Percentiles rank a stretch among this genome's conserved stretches.
Conservation (phyloP, 2,888 invertebrate genomes). For the Argyresthia goedartella region DNA sequence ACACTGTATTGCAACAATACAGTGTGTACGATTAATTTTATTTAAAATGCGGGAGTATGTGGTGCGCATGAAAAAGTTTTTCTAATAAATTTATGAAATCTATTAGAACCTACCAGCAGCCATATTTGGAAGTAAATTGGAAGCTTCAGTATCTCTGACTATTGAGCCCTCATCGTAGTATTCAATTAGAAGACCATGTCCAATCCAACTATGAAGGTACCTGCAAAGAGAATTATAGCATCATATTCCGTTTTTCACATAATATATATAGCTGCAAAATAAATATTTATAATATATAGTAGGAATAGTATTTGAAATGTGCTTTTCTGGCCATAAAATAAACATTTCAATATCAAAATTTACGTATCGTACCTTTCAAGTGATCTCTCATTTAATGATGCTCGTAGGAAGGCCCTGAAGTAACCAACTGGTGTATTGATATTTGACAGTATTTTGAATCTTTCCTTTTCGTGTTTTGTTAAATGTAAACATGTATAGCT, state of each 20-base stretch:
- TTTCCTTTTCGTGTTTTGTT: slow-evolving; percentile 89
- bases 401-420: slow-evolving; percentile 90
- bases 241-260: background rate
- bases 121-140: slow-evolving; percentile 84
- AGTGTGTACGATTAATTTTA: no score
- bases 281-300: background rate
- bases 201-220: slow-evolving; percentile 81
- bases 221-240: slow-evolving; percentile 31
- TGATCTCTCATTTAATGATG: slow-evolving; percentile 91
- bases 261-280: background rate
- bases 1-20: no score
- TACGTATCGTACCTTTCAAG: slow-evolving; percentile 72
- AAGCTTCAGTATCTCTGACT: slow-evolving; percentile 83
- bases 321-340: background rate
- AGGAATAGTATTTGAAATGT: background rate
- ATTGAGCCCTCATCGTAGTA: slow-evolving; percentile 92
- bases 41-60: no score
- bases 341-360: background rate
- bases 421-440: slow-evolving; percentile 76
- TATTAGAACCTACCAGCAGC: slow-evolving; percentile 76
- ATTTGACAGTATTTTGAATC: slow-evolving; percentile 76
- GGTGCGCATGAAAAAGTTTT: background rate
- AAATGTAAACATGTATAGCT: slow-evolving; percentile 83
- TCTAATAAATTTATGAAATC: no score
- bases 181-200: slow-evolving; percentile 74